A percentile compares a stretch with the other conserved stretches of the same genome.
phyloP scores from a whole-genome alignment of 2,113 vertebrate genomes.

The Pluvialis apricaria region DNA sequence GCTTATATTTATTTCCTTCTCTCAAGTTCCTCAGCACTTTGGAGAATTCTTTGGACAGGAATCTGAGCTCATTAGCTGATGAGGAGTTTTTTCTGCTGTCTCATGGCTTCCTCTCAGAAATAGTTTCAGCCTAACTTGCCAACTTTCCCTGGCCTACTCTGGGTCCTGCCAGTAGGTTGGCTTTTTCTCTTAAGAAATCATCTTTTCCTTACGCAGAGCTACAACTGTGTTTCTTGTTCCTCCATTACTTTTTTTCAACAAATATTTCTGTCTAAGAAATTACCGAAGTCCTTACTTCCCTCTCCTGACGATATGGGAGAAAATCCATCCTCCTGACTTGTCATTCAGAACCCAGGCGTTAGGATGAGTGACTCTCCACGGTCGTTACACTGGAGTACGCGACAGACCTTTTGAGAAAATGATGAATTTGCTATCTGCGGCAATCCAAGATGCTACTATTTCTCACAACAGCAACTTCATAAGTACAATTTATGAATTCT shows the following conservation, averaged over 20 bases:
- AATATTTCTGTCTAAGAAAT: not conserved
- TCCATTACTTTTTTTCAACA: not conserved
- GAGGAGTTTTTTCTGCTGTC: conserved; percentile 24
- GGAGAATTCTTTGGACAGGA: conserved; percentile 34
- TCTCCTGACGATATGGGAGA: not conserved
- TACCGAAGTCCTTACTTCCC: not conserved
- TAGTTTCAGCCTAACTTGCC: not conserved
- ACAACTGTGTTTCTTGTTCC: not conserved
- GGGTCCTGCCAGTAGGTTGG: not conserved
- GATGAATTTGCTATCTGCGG: not conserved
- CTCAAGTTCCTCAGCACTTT: conserved; percentile 1
- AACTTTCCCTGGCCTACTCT: not conserved
- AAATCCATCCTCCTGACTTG: not conserved
- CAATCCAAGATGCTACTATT: not conserved
- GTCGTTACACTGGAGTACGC: not conserved
- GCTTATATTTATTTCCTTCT: not conserved
- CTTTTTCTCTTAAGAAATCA: not conserved
- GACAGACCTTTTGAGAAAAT: not conserved
- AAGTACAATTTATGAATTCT: too few relatives aligned
- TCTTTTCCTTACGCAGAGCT: not conserved
- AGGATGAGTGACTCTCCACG: not conserved
- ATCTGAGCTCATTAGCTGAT: conserved; percentile 46
- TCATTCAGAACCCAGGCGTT: not conserved
- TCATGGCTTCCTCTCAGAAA: conserved; percentile 34
- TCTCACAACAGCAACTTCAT: not conserved